Conservation (phyloP, 1,140 invertebrate genomes). For the Mactra quadrangularis region DNA sequence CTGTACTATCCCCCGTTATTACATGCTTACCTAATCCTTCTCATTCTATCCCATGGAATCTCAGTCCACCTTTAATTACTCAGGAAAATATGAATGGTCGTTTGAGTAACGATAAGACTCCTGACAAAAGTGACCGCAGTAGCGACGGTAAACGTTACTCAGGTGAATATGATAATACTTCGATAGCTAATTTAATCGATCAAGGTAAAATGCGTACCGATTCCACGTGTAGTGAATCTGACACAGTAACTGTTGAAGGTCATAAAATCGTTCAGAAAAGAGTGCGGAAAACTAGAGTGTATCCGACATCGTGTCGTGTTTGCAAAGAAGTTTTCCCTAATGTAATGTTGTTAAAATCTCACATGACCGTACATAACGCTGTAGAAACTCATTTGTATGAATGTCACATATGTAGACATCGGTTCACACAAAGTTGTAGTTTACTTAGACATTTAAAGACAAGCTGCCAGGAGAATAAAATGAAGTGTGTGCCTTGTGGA, state of each 20-base stretch:
- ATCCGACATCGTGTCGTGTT: slow-evolving; percentile 53
- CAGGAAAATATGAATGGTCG: slow-evolving; percentile 7
- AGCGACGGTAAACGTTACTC: slow-evolving; percentile 1
- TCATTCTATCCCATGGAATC: slow-evolving; percentile 9
- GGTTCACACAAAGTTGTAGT: slow-evolving; percentile 59
- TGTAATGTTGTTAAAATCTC: slow-evolving; percentile 54
- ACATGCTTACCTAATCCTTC: slow-evolving; percentile 13
- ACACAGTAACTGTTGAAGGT: slow-evolving; percentile 14
- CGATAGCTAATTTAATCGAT: background rate
- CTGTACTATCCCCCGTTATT: slow-evolving; percentile 46
- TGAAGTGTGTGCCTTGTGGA: slow-evolving; percentile 55
- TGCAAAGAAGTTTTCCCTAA: slow-evolving; percentile 55
- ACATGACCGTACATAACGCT: slow-evolving; percentile 53
- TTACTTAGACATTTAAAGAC: slow-evolving; percentile 52
- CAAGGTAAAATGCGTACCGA: slow-evolving; percentile 21
- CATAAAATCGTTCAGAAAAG: slow-evolving; percentile 25
- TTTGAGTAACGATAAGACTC: background rate
- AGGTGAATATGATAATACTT: background rate
- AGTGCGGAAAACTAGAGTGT: slow-evolving; percentile 50
- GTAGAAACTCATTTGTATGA: slow-evolving; percentile 57
- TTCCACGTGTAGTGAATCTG: slow-evolving; percentile 46
- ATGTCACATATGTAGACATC: slow-evolving; percentile 53
- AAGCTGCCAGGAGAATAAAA: slow-evolving; percentile 49
- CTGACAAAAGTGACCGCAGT: background rate
- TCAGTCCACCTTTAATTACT: slow-evolving; percentile 55